A percentile compares a stretch with the other conserved stretches of the same genome.
These are phyloP conservation scores for Onthophagus sagittarius DNA, from an alignment of 2,888 invertebrate species.

Conservation along the genomic window DNA sequence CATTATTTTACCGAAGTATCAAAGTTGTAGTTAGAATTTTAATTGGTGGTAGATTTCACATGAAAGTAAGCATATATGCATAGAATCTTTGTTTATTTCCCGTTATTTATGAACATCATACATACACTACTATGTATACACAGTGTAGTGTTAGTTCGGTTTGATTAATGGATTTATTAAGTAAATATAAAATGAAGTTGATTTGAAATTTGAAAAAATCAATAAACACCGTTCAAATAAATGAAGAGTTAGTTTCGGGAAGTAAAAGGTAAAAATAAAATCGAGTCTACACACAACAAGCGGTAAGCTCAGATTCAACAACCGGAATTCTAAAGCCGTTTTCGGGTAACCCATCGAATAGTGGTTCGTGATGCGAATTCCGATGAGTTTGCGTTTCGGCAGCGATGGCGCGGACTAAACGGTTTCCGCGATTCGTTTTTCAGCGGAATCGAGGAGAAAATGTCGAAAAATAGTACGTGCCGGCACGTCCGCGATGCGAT, in stretches of 20 bases:
- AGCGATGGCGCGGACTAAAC: background rate
- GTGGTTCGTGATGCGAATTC: background rate
- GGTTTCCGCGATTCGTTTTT: background rate
- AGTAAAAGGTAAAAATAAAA: background rate
- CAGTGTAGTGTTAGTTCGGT: too few relatives aligned
- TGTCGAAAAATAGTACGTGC: background rate
- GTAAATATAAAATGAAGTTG: too few relatives aligned
- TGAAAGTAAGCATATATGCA: too few relatives aligned
- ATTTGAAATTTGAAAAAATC: too few relatives aligned
- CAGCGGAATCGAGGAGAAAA: background rate
- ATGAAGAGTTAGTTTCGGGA: background rate
- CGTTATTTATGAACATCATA: too few relatives aligned
- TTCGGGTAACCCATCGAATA: background rate
- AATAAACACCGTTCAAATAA: background rate
- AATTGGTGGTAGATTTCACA: too few relatives aligned
- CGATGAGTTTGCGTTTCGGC: background rate
- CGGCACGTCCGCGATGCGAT: background rate
- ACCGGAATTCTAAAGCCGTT: background rate
- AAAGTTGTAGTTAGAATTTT: too few relatives aligned
- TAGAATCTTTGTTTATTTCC: too few relatives aligned
- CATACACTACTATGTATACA: too few relatives aligned
- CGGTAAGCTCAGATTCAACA: background rate
- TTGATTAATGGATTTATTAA: too few relatives aligned
- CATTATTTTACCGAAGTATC: too few relatives aligned
- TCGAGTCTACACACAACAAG: background rate